Base-by-base conservation (phyloP, 1,140 invertebrate genomes). In the Papilio xuthus region DNA sequence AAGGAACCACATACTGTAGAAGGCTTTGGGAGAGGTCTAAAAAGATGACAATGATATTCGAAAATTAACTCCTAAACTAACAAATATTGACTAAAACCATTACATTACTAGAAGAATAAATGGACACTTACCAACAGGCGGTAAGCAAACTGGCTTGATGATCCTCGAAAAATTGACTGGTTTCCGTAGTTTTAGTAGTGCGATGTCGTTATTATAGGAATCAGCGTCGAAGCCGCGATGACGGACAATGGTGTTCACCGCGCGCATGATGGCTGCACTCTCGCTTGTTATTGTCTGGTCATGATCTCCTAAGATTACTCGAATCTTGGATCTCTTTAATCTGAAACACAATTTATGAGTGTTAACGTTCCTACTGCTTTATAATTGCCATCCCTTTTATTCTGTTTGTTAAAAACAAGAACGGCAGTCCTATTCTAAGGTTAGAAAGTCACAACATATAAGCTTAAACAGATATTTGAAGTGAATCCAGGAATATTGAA, bases 151-250 rank as follows among this genome's bases (percentile, higher is more conserved):
- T 0, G 97, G 97, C 80, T 96, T 95, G 80, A 98, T 96, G 73
- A 96, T 96, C 92, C 97, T 97, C 0, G 96, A 96, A 87, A 97
- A 98, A 37, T 94, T 94, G 1, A 98, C 97, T 0, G 97, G 95
- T 87, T 97, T 97, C 20, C 97, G 90, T 50, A 98, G 90, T 86
- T 96, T 96, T 6, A 98, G 90, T 32, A 98, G 90, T 0, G 97
- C 97, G 71, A 98, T 97, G 87, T 98, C 97, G 85, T 98, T 97
- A 89, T 98, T 97, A 87, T 97, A 98, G 0, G 97, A 97, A 83
- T 97, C 96, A 7, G 96, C 95, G 88, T 98, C 97, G 87, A 98
- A 98, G 89, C 96, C 96, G 50, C 96, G 95, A 85, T 98, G 97
- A 78, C 96, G 95, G 82, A 97, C 96, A 72, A 97, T 95, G 13